Percentiles rank a stretch among this genome's conserved stretches.
Conservation (phyloP, 2,113 vertebrate species). For the Ceratotherium simum region DNA sequence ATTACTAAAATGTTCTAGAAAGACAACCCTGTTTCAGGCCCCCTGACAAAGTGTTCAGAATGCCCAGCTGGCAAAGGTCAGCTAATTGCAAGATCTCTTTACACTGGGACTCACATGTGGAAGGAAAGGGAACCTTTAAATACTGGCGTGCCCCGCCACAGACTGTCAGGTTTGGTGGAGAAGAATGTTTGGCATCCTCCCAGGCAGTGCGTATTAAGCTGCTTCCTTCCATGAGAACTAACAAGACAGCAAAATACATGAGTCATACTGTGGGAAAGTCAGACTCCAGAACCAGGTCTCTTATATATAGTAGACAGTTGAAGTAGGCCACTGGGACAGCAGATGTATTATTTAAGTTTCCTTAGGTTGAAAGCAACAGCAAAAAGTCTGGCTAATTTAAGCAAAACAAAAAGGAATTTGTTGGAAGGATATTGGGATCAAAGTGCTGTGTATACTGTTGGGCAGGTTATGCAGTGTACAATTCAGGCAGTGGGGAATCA, state of each 20-base stretch:
- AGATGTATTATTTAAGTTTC: conserved; percentile 10
- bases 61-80: neutral
- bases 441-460: neutral
- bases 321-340: conserved; percentile 25
- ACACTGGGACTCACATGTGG: neutral
- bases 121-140: neutral
- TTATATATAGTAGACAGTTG: neutral
- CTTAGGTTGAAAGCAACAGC: neutral
- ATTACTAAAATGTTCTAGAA: neutral
- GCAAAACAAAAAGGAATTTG: neutral
- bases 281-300: neutral
- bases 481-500: neutral
- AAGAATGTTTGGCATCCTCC: conserved; percentile 27
- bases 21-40: neutral
- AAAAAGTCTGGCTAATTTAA: conserved; percentile 3
- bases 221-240: conserved; percentile 60
- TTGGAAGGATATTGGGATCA: neutral
- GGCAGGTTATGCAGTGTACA: neutral
- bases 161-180: neutral
- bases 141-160: neutral
- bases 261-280: conserved; percentile 33
- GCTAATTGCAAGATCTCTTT: neutral
- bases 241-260: conserved; percentile 34
- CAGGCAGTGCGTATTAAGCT: neutral
- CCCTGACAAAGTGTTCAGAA: neutral